phyloP scores from a whole-genome alignment of 2,113 vertebrate genomes.

The Burhinus bistriatus region DNA sequence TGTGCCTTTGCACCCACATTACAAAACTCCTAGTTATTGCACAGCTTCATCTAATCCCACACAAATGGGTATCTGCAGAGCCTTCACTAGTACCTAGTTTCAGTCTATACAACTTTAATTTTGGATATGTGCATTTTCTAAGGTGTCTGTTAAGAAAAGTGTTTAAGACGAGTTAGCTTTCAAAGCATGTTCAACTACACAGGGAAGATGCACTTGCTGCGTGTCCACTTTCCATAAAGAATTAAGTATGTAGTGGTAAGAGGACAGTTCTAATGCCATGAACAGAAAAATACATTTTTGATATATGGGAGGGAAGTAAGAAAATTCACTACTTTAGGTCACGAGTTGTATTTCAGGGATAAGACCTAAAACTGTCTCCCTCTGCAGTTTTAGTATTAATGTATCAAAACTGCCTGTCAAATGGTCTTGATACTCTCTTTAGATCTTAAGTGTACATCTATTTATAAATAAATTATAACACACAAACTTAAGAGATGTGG shows the following conservation, averaged over 20 bases:
- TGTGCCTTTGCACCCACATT: not conserved
- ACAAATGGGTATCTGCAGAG: not conserved
- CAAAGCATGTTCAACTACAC: not conserved
- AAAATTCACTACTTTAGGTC: not conserved
- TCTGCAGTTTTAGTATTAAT: not conserved
- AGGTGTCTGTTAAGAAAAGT: not conserved
- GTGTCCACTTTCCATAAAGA: not conserved
- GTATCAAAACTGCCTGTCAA: not conserved
- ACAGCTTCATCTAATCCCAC: not conserved
- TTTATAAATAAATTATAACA: constrained; percentile 46
- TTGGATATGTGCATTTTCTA: not conserved
- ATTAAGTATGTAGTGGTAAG: not conserved
- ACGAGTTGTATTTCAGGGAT: not conserved
- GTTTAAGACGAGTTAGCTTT: not conserved
- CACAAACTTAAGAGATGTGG: not conserved
- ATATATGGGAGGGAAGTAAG: not conserved
- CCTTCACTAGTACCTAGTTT: not conserved
- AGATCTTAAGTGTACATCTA: not conserved
- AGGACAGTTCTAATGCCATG: not conserved
- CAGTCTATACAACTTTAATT: not conserved
- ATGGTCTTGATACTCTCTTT: not conserved
- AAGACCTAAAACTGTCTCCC: not conserved
- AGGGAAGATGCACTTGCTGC: not conserved
- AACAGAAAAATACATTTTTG: not conserved
- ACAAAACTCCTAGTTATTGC: not conserved